Percentiles rank a stretch among this genome's conserved stretches.
These are phyloP conservation scores for Hydractinia symbiolongicarpus DNA, from an alignment of 30 jellyfish, hydroid and myxozoan genomes.

Conservation along the genomic window DNA sequence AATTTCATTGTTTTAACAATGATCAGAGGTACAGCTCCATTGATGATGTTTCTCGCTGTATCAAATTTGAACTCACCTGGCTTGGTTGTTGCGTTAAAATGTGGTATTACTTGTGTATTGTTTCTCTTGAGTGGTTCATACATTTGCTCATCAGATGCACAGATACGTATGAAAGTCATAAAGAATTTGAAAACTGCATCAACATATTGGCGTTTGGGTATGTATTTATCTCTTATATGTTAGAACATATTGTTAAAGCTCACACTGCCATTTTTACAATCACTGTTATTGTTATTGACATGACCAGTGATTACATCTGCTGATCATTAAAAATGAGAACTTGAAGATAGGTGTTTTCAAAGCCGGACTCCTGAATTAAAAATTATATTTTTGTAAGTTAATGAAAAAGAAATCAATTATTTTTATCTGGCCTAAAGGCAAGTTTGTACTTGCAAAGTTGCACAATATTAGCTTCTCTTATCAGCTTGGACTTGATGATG, in stretches of 20 bases:
- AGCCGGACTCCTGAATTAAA: too few relatives aligned
- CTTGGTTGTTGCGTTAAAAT: conserved; percentile 50
- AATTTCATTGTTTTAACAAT: conserved; percentile 38
- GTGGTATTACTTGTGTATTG: conserved; percentile 36
- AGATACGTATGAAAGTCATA: conserved; percentile 20
- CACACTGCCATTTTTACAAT: too few relatives aligned
- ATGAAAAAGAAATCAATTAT: too few relatives aligned
- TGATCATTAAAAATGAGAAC: too few relatives aligned
- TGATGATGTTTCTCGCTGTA: conserved; percentile 63
- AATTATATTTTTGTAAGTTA: too few relatives aligned
- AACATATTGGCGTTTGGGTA: conserved; percentile 51
- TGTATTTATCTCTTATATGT: background rate
- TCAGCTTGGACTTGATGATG: too few relatives aligned
- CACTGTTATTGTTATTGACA: too few relatives aligned
- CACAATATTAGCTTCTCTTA: too few relatives aligned
- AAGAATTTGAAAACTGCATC: conserved; percentile 28
- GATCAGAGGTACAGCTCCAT: conserved; percentile 71
- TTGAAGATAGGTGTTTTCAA: too few relatives aligned
- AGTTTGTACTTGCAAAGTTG: too few relatives aligned
- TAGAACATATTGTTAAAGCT: background rate
- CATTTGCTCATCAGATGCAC: conserved; percentile 13
- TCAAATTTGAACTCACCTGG: conserved; percentile 50
- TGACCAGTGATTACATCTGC: too few relatives aligned
- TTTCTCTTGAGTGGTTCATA: conserved; percentile 11
- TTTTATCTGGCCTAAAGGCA: too few relatives aligned